Percentiles rank a stretch among this genome's conserved stretches.
These are phyloP conservation scores for Pluvialis apricaria DNA, from an alignment of 2,113 vertebrate genomes.

Conservation along the genomic window DNA sequence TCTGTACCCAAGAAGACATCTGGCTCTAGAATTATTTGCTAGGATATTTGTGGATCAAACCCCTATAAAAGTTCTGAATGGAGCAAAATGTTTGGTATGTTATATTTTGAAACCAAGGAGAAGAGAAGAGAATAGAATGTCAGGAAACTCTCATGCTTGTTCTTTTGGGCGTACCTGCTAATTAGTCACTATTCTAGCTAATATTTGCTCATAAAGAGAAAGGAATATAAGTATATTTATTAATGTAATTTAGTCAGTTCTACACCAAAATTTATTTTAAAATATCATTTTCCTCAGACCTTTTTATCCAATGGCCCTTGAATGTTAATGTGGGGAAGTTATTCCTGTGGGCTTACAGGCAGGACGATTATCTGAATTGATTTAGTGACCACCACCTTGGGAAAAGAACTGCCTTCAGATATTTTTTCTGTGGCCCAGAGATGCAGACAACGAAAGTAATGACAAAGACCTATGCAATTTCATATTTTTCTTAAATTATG, in stretches of 20 bases:
- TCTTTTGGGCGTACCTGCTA: slow-evolving; percentile 7
- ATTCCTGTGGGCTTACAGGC: background rate
- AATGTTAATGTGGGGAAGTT: background rate
- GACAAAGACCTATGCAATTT: background rate
- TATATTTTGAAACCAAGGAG: slow-evolving; percentile 14
- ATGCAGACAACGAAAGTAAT: background rate
- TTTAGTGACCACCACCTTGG: background rate
- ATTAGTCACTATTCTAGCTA: slow-evolving; percentile 34
- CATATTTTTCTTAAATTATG: background rate
- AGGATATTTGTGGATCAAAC: slow-evolving; percentile 26
- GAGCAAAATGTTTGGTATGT: background rate
- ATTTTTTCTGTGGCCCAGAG: background rate
- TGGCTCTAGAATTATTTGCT: slow-evolving; percentile 4
- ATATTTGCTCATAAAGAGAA: slow-evolving; percentile 42
- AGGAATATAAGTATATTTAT: background rate
- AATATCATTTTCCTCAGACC: background rate
- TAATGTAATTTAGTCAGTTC: background rate
- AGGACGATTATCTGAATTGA: background rate
- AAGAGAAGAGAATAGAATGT: background rate
- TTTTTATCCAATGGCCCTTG: background rate
- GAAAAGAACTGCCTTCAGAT: background rate
- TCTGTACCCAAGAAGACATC: background rate
- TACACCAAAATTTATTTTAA: background rate
- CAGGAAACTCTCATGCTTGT: slow-evolving; percentile 1
- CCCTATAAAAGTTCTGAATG: background rate